These are phyloP conservation scores for Pseudochaenichthys georgianus DNA, from an alignment of 2,797 vertebrate species.

Conservation along the genomic window DNA sequence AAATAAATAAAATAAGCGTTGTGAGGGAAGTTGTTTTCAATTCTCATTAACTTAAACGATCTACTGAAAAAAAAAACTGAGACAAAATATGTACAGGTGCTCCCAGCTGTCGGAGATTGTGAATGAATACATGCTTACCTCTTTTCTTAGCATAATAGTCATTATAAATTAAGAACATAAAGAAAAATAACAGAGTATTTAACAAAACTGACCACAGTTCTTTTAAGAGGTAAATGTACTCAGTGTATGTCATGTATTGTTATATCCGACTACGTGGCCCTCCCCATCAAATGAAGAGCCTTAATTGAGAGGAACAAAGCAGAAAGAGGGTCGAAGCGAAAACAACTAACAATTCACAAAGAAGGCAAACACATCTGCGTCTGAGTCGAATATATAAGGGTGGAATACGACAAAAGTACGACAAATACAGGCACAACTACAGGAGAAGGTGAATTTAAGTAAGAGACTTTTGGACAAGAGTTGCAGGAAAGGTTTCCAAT, in stretches of 20 bases:
- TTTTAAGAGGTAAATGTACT: conserved; percentile 1
- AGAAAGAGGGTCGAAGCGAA: conserved; percentile 36
- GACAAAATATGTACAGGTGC: neutral
- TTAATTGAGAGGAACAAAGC: conserved; percentile 45
- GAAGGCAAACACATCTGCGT: conserved; percentile 65
- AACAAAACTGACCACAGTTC: neutral
- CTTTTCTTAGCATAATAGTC: neutral
- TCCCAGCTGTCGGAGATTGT: neutral
- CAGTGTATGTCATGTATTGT: conserved; percentile 8
- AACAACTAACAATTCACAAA: conserved; percentile 65
- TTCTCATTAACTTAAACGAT: conserved; percentile 1
- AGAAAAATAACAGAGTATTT: neutral
- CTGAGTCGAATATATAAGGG: conserved; percentile 33
- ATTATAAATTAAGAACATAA: neutral
- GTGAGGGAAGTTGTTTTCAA: neutral
- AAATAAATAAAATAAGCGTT: neutral
- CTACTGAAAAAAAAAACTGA: neutral
- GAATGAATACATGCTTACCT: conserved; percentile 20
- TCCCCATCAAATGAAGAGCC: conserved; percentile 51
- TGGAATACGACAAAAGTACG: conserved; percentile 16
- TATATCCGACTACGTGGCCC: conserved; percentile 51
- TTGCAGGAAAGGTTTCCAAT: conserved; percentile 31
- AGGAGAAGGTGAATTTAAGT: neutral
- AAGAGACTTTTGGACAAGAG: conserved; percentile 18
- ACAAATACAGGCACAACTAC: conserved; percentile 37